phyloP scores from a whole-genome alignment of 2,797 vertebrate species.

The Luscinia megarhynchos region DNA sequence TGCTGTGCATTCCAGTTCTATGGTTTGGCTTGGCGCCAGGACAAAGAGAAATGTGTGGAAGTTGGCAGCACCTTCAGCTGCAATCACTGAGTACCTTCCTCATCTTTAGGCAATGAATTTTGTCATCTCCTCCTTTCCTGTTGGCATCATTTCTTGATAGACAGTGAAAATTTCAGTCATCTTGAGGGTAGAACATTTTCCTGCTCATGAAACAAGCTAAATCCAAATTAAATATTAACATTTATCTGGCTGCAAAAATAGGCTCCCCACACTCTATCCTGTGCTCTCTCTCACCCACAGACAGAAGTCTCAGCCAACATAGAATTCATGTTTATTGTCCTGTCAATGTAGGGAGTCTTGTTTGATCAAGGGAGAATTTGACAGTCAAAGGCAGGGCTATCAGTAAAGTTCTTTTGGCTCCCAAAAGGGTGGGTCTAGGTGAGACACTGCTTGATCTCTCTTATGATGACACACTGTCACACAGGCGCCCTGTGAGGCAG shows the following conservation, averaged over 20 bases:
- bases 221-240: neutral
- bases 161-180: neutral
- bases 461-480: neutral
- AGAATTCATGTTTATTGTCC: neutral
- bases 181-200: neutral
- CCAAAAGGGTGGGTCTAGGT: neutral
- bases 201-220: neutral
- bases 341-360: neutral
- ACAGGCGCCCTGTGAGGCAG: neutral
- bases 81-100: neutral
- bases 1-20: neutral
- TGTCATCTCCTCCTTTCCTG: neutral
- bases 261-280: neutral
- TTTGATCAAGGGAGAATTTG: neutral
- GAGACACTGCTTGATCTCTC: neutral
- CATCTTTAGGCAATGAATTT: neutral
- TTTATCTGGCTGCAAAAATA: constrained; percentile 1
- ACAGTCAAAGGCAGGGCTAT: neutral
- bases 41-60: neutral
- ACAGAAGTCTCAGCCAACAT: neutral
- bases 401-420: neutral
- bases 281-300: neutral
- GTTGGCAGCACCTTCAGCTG: neutral
- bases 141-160: neutral
- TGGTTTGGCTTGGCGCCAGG: neutral